A percentile compares a stretch with the other conserved stretches of the same genome.
phyloP scores from a whole-genome alignment of 2,113 vertebrate genomes.

The Ceyx margarethae region DNA sequence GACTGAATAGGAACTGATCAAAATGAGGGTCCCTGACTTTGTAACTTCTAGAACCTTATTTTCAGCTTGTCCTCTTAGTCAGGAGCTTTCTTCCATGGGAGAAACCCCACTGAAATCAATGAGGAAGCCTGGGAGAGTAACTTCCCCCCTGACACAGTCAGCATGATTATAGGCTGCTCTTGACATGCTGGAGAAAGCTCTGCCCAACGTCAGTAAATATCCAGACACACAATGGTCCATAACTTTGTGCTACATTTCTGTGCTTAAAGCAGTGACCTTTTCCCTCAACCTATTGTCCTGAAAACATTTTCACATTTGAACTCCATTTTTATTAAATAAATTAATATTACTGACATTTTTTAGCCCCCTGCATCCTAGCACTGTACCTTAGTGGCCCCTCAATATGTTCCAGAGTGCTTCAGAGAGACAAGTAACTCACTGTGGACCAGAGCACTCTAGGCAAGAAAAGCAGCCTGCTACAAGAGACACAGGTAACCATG shows the following conservation, averaged over 20 bases:
- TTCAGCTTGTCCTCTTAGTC: background rate
- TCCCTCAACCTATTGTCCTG: fast-evolving
- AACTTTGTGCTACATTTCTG: background rate
- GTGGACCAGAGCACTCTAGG: background rate
- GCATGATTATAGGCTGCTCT: background rate
- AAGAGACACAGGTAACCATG: background rate
- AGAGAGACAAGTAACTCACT: background rate
- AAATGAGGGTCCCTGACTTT: background rate
- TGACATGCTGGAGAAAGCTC: background rate
- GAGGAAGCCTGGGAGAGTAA: background rate
- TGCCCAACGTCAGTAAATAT: background rate
- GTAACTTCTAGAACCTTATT: background rate
- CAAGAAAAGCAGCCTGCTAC: constrained; percentile 15
- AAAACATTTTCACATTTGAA: background rate
- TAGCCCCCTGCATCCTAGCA: background rate
- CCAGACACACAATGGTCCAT: fast-evolving
- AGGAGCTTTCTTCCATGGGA: background rate
- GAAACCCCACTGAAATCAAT: background rate
- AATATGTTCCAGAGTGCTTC: background rate
- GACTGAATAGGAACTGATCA: background rate
- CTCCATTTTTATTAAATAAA: background rate
- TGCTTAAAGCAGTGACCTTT: background rate
- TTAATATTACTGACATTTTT: background rate
- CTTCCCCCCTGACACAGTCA: background rate
- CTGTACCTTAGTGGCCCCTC: background rate